These are phyloP conservation scores for Neodiprion virginianus DNA, from an alignment of 1,140 invertebrate genomes.

Conservation along the genomic window DNA sequence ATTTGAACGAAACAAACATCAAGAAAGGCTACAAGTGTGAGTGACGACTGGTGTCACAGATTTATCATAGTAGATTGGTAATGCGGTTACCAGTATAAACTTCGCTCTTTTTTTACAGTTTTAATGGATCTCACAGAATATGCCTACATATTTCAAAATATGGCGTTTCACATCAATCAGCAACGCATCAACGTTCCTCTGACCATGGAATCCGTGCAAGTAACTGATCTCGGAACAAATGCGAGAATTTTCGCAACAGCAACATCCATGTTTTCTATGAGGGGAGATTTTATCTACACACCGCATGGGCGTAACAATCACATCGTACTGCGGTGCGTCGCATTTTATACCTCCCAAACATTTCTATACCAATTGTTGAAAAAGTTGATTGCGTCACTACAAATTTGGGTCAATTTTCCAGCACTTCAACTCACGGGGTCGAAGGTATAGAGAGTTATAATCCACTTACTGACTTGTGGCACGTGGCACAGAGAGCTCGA, in stretches of 20 bases:
- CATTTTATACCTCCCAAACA: neutral
- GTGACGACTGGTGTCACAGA: constrained; percentile 18
- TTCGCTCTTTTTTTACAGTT: constrained; percentile 47
- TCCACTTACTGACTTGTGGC: constrained; percentile 65
- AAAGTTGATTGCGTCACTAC: constrained; percentile 12
- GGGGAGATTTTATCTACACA: constrained; percentile 64
- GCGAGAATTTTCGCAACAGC: constrained; percentile 58
- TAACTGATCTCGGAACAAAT: constrained; percentile 64
- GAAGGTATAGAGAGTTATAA: constrained; percentile 66
- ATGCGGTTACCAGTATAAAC: constrained; percentile 39
- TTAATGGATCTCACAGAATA: constrained; percentile 50
- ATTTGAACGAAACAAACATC: constrained; percentile 65
- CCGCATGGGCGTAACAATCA: constrained; percentile 62
- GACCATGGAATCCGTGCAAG: constrained; percentile 60
- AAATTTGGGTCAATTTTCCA: constrained; percentile 33
- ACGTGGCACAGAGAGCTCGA: constrained; percentile 65
- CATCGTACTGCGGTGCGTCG: constrained; percentile 62
- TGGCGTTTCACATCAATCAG: constrained; percentile 63
- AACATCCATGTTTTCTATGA: constrained; percentile 63
- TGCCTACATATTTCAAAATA: constrained; percentile 55
- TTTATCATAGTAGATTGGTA: constrained; percentile 8
- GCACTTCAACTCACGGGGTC: constrained; percentile 66
- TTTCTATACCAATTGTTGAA: neutral
- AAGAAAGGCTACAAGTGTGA: constrained; percentile 56
- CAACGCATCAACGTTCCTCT: constrained; percentile 61